These are phyloP conservation scores for Dendropsophus ebraccatus DNA, from an alignment of 2,113 vertebrate genomes.

Conservation along the genomic window DNA sequence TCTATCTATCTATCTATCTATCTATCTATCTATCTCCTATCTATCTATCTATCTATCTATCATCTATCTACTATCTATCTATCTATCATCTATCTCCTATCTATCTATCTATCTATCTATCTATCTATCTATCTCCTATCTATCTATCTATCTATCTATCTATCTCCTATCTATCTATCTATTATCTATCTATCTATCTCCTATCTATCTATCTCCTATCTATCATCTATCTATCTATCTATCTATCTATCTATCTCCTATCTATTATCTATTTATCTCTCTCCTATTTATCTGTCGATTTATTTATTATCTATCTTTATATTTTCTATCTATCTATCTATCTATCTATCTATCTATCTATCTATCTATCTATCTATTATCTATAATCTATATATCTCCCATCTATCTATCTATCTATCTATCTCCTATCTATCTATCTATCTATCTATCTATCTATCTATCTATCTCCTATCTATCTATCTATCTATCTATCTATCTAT, in stretches of 20 bases:
- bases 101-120: neutral
- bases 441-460: no score
- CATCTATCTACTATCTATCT: no score
- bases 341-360: neutral
- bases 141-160: neutral
- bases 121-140: neutral
- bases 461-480: no score
- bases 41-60: neutral
- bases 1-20: no score
- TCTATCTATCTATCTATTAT: no score
- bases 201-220: neutral
- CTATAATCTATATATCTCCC: no score
- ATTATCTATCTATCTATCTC: neutral
- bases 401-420: neutral
- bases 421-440: neutral
- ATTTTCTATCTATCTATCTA: no score
- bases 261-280: no score
- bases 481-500: no score
- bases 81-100: neutral
- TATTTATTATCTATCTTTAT: no score
- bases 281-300: no score
- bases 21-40: neutral
- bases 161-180: no score
- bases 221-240: neutral
- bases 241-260: neutral